Evolutionary conservation across 2,888 invertebrate genomes (phyloP), one percentile per base, ranked within the genome.

Genomic region (Xestoiulus laeticollis): DNA sequence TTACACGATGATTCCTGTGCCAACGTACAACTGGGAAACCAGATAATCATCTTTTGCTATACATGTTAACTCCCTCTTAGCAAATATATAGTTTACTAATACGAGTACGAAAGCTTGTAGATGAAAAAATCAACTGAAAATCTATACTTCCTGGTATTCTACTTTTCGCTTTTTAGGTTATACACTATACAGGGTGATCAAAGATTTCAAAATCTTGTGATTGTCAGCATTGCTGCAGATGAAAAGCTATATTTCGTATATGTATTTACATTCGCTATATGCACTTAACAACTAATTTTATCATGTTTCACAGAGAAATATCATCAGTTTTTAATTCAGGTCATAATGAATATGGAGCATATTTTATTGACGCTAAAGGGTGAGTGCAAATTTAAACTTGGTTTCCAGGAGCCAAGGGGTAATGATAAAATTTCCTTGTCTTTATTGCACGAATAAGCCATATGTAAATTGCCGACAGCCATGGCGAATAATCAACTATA

Each of bases 141-240:
- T 1, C 12, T 68, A 6, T 22, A 68, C 68, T 68, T 68, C 68
- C 68, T 68, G 68, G 68, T 68, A 68, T 10, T 68, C 68, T 26
- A 68, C 68, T 68, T 68, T 10, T 22, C 8, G 38, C 38, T 68
- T 68, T 68, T 68, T 68, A 68, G 68, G 68, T 68, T 68, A 68
- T 68, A 68, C n/a, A 59, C 38, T 59, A n/a, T 59, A 59, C 68
- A 68, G 22, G 68, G 68, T 68, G 68, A 26, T 22, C 59, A 6
- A 19, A 59, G 12, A 48, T 59, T 19, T 19, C n/a, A 59, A 59
- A 19, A 22, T n/a, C 38, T 59, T 1, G n/a, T n/a, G n/a, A 59
- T 59, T 59, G 19, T 12, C 48, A 19, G 12, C 16, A 48, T n/a
- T n/a, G n/a, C n/a, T 12, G 48, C 48, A 48, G 4, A 48, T 8